Conservation (phyloP, 2,888 invertebrate genomes). For the Acrobasis suavella region DNA sequence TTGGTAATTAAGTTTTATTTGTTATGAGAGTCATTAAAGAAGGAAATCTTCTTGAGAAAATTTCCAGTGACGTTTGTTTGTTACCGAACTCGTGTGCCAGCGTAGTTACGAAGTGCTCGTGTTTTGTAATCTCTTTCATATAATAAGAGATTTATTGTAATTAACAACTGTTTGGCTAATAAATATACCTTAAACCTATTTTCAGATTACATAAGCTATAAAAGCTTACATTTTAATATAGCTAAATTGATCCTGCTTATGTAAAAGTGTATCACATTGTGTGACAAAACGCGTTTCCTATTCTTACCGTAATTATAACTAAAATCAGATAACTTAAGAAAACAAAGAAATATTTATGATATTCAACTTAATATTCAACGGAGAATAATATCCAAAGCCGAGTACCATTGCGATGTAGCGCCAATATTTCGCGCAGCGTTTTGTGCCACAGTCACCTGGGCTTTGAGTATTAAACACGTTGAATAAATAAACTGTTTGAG, state of each 20-base stretch:
- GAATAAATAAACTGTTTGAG: constrained; percentile 13
- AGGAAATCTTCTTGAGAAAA: constrained; percentile 48
- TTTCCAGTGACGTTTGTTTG: constrained; percentile 48
- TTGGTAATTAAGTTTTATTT: constrained; percentile 62
- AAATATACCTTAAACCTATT: not conserved
- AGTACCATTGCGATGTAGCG: not conserved
- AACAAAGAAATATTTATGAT: too few relatives aligned
- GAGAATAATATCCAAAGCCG: not conserved
- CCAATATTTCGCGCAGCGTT: constrained; percentile 4
- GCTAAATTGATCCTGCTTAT: too few relatives aligned
- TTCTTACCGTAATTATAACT: too few relatives aligned
- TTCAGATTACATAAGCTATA: not conserved
- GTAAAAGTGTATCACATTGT: too few relatives aligned
- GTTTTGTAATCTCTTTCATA: constrained; percentile 26
- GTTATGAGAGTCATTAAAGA: constrained; percentile 53
- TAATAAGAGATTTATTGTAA: constrained; percentile 21
- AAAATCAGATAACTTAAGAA: too few relatives aligned
- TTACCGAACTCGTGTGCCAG: constrained; percentile 48
- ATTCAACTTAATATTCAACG: too few relatives aligned
- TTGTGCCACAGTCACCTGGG: constrained; percentile 6
- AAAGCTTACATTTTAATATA: too few relatives aligned
- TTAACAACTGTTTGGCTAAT: not conserved
- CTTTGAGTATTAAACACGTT: constrained; percentile 14
- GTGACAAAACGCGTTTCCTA: too few relatives aligned
- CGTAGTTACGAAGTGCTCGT: constrained; percentile 42